Conservation (phyloP, 2,113 vertebrate genomes). For the Corydoras sp. region DNA sequence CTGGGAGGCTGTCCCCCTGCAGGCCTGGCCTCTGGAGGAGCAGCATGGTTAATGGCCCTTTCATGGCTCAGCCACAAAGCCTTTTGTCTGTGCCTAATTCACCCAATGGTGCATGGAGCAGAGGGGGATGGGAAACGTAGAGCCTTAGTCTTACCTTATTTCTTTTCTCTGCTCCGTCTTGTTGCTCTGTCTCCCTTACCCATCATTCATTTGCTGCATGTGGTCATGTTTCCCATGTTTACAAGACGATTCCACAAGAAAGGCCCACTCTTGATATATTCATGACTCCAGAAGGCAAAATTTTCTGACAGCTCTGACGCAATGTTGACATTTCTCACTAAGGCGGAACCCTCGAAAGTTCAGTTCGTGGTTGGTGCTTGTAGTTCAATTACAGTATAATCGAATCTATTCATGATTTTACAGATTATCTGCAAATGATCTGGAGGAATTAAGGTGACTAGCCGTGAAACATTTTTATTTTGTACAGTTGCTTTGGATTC, state of each 20-base stretch:
- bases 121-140: constrained; percentile 54
- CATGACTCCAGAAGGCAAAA: background rate
- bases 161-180: constrained; percentile 6
- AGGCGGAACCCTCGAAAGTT: background rate
- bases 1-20: constrained; percentile 66
- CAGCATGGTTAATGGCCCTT: constrained; percentile 82
- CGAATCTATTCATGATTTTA: background rate
- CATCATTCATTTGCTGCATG: background rate
- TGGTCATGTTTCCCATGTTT: background rate
- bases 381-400: background rate
- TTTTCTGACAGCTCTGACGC: background rate
- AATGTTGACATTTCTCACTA: background rate
- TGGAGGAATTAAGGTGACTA: no score
- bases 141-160: background rate
- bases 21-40: constrained; percentile 73
- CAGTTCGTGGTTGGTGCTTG: background rate
- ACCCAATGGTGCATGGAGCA: constrained; percentile 64
- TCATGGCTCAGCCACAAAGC: constrained; percentile 76
- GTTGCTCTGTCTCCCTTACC: background rate
- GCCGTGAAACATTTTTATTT: no score
- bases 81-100: constrained; percentile 77
- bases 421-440: no score
- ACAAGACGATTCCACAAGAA: background rate
- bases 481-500: no score
- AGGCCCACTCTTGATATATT: background rate